Evolutionary conservation across 2,888 invertebrate species (phyloP).

Genomic region (Steinernema carpocapsae): DNA sequence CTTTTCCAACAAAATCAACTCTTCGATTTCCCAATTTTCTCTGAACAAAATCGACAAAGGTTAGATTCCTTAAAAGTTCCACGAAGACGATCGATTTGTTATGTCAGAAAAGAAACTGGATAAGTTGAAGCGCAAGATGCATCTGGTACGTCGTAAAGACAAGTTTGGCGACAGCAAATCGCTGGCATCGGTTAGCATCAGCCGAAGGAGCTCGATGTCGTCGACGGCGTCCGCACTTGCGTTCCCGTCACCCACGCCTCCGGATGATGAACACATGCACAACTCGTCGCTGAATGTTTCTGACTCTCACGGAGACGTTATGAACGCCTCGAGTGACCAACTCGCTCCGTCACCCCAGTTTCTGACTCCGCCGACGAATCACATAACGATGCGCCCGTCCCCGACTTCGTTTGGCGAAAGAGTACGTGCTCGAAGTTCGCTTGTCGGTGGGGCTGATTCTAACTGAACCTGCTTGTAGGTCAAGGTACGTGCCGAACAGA

Average conservation of each 20-base stretch:
- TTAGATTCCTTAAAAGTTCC: constrained; percentile 22
- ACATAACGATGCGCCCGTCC: background rate
- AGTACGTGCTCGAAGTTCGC: background rate
- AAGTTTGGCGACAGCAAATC: constrained; percentile 39
- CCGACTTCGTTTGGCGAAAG: constrained; percentile 4
- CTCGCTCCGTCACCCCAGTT: background rate
- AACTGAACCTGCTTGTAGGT: background rate
- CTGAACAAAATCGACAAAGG: constrained; percentile 56
- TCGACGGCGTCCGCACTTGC: constrained; percentile 48
- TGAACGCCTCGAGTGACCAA: background rate
- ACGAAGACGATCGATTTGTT: background rate
- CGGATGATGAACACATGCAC: background rate
- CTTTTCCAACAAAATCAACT: constrained; percentile 54
- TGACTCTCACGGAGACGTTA: background rate
- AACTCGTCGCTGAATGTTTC: constrained; percentile 27
- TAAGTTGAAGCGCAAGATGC: constrained; percentile 50
- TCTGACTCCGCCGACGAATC: background rate
- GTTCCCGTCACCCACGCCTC: constrained; percentile 37
- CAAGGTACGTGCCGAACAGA: constrained; percentile 13
- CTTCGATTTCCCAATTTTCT: constrained; percentile 55
- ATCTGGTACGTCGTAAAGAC: constrained; percentile 42
- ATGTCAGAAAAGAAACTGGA: constrained; percentile 47
- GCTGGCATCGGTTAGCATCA: constrained; percentile 26
- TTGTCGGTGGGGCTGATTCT: background rate
- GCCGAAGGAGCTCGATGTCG: constrained; percentile 45